Percentiles rank a stretch among this genome's conserved stretches.
phyloP scores from a whole-genome alignment of 2,113 vertebrate species.

The Cepphus grylle region DNA sequence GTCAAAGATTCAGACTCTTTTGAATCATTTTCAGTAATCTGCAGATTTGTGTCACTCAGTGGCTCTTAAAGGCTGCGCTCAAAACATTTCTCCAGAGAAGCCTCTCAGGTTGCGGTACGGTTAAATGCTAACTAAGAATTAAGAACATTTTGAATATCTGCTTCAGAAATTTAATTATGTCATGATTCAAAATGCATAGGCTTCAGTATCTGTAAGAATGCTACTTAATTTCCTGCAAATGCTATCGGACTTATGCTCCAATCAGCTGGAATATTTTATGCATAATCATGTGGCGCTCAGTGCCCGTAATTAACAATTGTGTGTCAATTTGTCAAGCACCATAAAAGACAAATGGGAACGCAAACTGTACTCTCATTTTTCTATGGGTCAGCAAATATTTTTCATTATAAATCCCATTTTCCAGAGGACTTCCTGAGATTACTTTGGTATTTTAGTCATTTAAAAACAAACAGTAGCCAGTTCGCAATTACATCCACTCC shows the following conservation, averaged over 20 bases:
- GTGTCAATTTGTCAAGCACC: conserved; percentile 53
- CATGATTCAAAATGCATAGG: conserved; percentile 53
- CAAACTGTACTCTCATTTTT: conserved; percentile 11
- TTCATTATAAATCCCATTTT: conserved; percentile 46
- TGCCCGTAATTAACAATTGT: conserved; percentile 69
- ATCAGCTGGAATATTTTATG: conserved; percentile 66
- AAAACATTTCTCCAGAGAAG: background rate
- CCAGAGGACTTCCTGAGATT: conserved; percentile 20
- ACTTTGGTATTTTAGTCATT: conserved; percentile 15
- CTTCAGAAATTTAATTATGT: conserved; percentile 64
- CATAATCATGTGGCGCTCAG: conserved; percentile 49
- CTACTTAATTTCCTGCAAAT: conserved; percentile 61
- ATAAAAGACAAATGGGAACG: conserved; percentile 53
- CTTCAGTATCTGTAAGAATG: conserved; percentile 61
- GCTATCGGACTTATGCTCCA: conserved; percentile 45
- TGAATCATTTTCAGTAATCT: background rate
- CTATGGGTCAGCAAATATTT: conserved; percentile 50
- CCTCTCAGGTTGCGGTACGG: background rate
- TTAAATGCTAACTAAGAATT: conserved; percentile 48
- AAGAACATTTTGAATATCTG: conserved; percentile 44
- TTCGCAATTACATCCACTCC: background rate
- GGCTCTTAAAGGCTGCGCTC: background rate
- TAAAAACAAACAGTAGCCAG: background rate
- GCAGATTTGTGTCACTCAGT: background rate
- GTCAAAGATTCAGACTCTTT: background rate